phyloP scores from a whole-genome alignment of 2,888 invertebrate species.

The Timandra comae region DNA sequence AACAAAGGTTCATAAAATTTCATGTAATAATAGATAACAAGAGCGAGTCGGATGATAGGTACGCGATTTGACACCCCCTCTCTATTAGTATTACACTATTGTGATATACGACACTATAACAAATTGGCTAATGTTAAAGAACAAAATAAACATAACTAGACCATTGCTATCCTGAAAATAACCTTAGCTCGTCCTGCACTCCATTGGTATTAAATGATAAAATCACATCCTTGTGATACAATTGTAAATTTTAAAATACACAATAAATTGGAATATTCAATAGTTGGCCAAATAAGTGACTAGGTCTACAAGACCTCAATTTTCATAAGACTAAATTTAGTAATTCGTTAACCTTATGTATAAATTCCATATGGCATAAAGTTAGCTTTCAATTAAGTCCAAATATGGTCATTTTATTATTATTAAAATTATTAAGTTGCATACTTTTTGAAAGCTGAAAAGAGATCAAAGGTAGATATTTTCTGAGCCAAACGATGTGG shows the following conservation, averaged over 20 bases:
- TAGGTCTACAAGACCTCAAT: conserved; percentile 70
- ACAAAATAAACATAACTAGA: conserved; percentile 74
- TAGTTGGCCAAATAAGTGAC: conserved; percentile 76
- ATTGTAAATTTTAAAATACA: conserved; percentile 68
- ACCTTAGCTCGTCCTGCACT: conserved; percentile 72
- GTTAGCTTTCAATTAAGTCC: conserved; percentile 75
- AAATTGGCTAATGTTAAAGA: conserved; percentile 73
- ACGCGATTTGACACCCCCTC: conserved; percentile 75
- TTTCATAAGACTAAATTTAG: conserved; percentile 75
- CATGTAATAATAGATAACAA: conserved; percentile 72
- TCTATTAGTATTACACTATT: conserved; percentile 73
- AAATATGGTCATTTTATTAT: conserved; percentile 55
- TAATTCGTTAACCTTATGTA: conserved; percentile 77
- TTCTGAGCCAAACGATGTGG: conserved; percentile 77
- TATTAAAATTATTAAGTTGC: conserved; percentile 72
- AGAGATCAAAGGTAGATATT: conserved; percentile 76
- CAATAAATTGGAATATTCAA: conserved; percentile 76
- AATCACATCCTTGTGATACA: conserved; percentile 60
- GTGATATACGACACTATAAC: conserved; percentile 76
- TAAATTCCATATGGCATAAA: conserved; percentile 77
- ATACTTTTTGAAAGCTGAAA: conserved; percentile 75
- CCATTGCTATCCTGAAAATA: conserved; percentile 75
- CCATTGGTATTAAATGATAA: conserved; percentile 66
- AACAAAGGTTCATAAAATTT: conserved; percentile 73
- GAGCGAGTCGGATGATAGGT: conserved; percentile 56